Conservation (phyloP, 1,140 invertebrate species). For the Luehdorfia chinensis region DNA sequence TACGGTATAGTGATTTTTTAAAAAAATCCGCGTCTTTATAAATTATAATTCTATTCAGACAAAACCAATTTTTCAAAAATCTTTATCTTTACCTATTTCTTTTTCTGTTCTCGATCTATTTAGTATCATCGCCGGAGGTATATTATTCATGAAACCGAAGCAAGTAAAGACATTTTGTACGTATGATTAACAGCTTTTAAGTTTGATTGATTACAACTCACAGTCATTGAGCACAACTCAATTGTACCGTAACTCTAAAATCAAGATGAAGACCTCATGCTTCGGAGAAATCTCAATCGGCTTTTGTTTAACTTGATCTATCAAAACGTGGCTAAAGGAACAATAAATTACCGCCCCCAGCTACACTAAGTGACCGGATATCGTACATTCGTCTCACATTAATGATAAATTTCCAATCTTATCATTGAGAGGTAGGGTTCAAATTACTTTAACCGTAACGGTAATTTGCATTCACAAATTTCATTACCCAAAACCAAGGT, state of each 20-base stretch:
- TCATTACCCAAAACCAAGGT: slow-evolving; percentile 65
- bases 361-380: slow-evolving; percentile 53
- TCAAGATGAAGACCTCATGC: slow-evolving; percentile 51
- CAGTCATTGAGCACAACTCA: slow-evolving; percentile 35
- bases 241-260: slow-evolving; percentile 51
- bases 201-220: slow-evolving; percentile 21
- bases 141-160: slow-evolving; percentile 4
- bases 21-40: too few species aligned
- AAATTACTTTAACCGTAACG: slow-evolving; percentile 13
- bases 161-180: slow-evolving; percentile 16
- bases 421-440: slow-evolving; percentile 14
- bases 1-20: too few species aligned
- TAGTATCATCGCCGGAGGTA: slow-evolving; percentile 13
- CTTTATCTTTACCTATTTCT: neutral
- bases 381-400: slow-evolving; percentile 25
- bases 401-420: slow-evolving; percentile 23
- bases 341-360: slow-evolving; percentile 61
- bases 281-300: slow-evolving; percentile 41
- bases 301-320: slow-evolving; percentile 54
- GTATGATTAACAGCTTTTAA: slow-evolving; percentile 19
- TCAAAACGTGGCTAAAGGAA: slow-evolving; percentile 46
- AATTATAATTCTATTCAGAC: too few species aligned
- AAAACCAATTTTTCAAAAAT: too few species aligned
- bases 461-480: slow-evolving; percentile 61
- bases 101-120: neutral